Evolutionary conservation across 1,140 invertebrate species (phyloP), one percentile per base, ranked within the genome.

Genomic region (Neotoxoptera formosana): DNA sequence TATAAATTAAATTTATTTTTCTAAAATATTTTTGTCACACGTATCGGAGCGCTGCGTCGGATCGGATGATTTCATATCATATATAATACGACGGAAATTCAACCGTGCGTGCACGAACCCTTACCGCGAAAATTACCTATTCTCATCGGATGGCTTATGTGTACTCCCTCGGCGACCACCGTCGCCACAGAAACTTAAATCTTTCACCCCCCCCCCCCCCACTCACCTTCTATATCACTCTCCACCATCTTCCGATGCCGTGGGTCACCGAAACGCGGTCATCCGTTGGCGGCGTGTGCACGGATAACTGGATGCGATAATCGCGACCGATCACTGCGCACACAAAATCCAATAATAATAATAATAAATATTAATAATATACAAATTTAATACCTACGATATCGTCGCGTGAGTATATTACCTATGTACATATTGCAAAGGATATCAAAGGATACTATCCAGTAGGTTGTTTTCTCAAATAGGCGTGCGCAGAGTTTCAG

Each of bases 61-160:
- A 48, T 87, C 30, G 17, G 47, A 51, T 41, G 41, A 41, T n/a
- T n/a, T n/a, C n/a, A n/a, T n/a, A n/a, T n/a, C n/a, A n/a, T 87
- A 48, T 48, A 87, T 87, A 87, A 48, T 36, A 89, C 21, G 87
- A 76, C 60, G 1, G 60, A 89, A 14, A 89, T 34, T 89, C 48
- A n/a, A 53, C 87, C 87, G n/a, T 87, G 47, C 30, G 86, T 87
- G 87, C 87, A 53, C 47, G 87, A 89, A 89, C 87, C n/a, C 36
- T 89, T n/a, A 30, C 87, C 48, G 7, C 47, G 20, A 53, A 34
- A 53, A 89, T 89, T 89, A 89, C 87, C 87, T 53, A 89, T 89
- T 89, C 48, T 89, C 48, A 21, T 36, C 87, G 87, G 8, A 89
- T 21, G 48, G 48, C n/a, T 89, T 89, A 89, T 51, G 48, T 34